These are phyloP conservation scores for Typhlomys cinereus DNA, from an alignment of 2,113 vertebrate species.

Conservation along the genomic window DNA sequence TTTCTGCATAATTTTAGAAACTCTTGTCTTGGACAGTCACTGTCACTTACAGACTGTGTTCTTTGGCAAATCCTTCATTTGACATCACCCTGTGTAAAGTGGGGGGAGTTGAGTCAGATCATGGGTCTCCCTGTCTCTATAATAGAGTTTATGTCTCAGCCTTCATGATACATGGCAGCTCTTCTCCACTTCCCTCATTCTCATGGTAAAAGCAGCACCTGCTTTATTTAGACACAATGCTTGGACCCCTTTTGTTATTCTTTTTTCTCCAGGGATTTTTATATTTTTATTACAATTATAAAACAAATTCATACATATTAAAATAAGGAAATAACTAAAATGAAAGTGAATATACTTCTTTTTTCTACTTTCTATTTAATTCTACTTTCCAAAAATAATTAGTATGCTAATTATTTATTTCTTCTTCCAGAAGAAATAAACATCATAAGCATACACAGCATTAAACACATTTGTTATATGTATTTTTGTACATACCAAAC, in stretches of 20 bases:
- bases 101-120: background rate
- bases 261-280: background rate
- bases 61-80: background rate
- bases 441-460: background rate
- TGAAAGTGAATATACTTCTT: background rate
- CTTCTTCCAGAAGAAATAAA: background rate
- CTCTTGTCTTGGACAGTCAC: background rate
- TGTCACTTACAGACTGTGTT: background rate
- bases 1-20: constrained; percentile 37
- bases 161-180: background rate
- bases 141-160: background rate
- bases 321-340: background rate
- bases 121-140: background rate
- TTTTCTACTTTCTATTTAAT: background rate
- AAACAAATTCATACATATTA: constrained; percentile 15
- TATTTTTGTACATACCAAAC: background rate
- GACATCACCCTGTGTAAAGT: background rate
- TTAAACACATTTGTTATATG: background rate
- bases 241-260: background rate
- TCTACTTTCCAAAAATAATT: background rate
- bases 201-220: background rate
- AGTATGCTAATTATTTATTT: background rate
- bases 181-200: background rate
- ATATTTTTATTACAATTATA: constrained; percentile 19
- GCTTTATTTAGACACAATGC: background rate